Base-by-base conservation (phyloP, 2,113 vertebrate genomes). In the Pao palembangensis region DNA sequence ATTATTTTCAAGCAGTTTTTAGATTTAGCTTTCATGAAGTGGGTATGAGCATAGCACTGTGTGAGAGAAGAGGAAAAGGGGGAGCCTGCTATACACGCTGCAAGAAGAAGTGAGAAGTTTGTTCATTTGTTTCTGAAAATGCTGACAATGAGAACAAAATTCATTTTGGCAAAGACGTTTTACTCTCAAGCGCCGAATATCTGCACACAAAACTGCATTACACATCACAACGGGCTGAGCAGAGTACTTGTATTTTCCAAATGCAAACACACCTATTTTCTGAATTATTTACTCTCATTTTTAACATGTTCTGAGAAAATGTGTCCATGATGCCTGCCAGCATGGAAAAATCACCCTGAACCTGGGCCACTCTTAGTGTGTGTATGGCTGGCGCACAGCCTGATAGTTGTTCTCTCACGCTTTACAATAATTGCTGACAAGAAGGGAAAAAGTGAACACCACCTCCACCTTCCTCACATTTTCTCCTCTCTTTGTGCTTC, bases 371-470 rank as follows among this genome's bases (percentile, higher is more conserved):
- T 80, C 73, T 75, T 73, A 14, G 51, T 16, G 58, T 68, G 58
- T 79, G 73, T 79, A 82, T 23, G 28, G 82, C 77, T 78, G 83
- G 83, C 77, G 71, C 76, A 72, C 3, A 60, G 69, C 74, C 69
- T 76, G 51, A 34, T 49, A 60, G 59, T 51, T 10, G 62, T 61
- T 72, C 78, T 62, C 80, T 63, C 5, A 21, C 54, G 71, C 55
- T 55, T 2, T 0, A 16, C 8, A 46, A n/a, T 6, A 8, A 73
- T 28, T 62, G 50, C 25, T 54, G 44, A 34, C 50, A 21, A 19
- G 55, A 8, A 44, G 16, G n/a, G 2, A 43, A 38, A 50, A 25
- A 51, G 44, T 11, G 13, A 6, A 59, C 14, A 55, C 16, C 56
- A 11, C 17, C 20, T 21, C 62, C 51, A 15, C 34, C 48, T 49